Conservation (phyloP, 2,113 vertebrate species). For the Fregetta grallaria region DNA sequence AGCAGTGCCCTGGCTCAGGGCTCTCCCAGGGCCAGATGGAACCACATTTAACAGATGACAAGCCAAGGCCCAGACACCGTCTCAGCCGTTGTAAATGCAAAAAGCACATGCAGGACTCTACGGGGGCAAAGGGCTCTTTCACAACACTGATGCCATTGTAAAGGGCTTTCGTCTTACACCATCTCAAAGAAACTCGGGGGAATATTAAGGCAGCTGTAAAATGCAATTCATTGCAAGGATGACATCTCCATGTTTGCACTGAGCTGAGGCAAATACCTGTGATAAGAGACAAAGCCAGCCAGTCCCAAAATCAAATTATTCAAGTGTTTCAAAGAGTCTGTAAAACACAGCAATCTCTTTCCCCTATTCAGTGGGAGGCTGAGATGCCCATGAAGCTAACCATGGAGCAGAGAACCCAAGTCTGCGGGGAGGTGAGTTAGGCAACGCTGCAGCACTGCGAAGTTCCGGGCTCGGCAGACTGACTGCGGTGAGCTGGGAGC, state of each 20-base stretch:
- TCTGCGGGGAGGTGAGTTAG: not conserved
- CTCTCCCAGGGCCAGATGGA: not conserved
- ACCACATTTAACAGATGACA: not conserved
- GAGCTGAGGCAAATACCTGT: not conserved
- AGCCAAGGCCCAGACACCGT: not conserved
- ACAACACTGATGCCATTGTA: not conserved
- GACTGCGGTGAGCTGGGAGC: not conserved
- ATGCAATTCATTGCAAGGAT: not conserved
- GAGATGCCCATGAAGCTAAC: not conserved
- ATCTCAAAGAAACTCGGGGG: not conserved
- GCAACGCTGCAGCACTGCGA: not conserved
- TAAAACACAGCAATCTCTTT: not conserved
- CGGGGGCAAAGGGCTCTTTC: not conserved
- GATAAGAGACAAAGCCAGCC: slow-evolving; percentile 19
- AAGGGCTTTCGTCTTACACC: not conserved
- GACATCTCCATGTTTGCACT: not conserved
- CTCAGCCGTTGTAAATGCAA: not conserved
- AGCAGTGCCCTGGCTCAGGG: not conserved
- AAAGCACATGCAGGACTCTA: not conserved
- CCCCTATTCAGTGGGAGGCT: not conserved
- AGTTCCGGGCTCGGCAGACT: not conserved
- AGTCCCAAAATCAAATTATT: not conserved
- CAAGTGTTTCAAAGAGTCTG: not conserved
- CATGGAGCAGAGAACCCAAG: not conserved
- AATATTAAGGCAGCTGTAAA: slow-evolving; percentile 4